phyloP scores from a whole-genome alignment of 2,797 vertebrate genomes.

The Phylloscopus collybita region DNA sequence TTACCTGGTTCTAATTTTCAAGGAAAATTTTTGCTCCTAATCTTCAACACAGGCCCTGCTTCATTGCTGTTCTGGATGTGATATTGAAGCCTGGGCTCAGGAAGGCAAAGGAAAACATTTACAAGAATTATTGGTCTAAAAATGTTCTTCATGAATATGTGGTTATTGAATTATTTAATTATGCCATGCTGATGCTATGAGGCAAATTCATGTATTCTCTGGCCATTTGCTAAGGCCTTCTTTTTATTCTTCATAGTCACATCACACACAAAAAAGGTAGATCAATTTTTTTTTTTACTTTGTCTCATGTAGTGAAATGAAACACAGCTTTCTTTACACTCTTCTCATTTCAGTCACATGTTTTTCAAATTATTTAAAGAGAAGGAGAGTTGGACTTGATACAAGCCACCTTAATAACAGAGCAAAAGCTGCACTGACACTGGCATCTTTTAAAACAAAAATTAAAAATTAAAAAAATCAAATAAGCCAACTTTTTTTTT shows the following conservation, averaged over 20 bases:
- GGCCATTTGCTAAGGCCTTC: background rate
- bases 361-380: background rate
- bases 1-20: background rate
- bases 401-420: background rate
- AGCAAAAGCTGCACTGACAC: background rate
- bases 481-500: background rate
- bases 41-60: background rate
- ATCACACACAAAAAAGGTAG: background rate
- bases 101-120: background rate
- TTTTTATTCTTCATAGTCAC: background rate
- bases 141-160: background rate
- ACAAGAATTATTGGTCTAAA: background rate
- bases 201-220: background rate
- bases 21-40: background rate
- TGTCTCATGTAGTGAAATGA: background rate
- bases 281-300: background rate
- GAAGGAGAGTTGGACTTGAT: background rate
- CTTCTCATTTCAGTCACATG: background rate
- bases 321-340: background rate
- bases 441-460: background rate
- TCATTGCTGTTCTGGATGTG: background rate
- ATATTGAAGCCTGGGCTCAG: background rate
- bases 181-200: background rate
- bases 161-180: background rate
- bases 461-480: background rate